phyloP scores from a whole-genome alignment of 2,888 invertebrate species.

The Drosophila neutralis region DNA sequence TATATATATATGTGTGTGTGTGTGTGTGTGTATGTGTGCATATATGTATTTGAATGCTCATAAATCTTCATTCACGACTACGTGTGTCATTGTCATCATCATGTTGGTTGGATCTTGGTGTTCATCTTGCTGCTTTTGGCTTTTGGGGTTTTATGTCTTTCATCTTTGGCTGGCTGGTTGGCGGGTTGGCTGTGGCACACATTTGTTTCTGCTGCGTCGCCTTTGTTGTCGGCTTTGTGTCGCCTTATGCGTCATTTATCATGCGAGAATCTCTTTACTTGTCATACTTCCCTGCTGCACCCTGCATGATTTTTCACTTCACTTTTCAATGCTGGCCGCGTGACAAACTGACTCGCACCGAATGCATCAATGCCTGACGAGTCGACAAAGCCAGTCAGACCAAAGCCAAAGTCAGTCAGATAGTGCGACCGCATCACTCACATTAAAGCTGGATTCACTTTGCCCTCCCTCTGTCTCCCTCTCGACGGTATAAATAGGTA shows the following conservation, averaged over 20 bases:
- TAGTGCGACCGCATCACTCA: background rate
- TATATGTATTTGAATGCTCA: constrained; percentile 51
- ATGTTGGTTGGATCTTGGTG: constrained; percentile 13
- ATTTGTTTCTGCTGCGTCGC: constrained; percentile 64
- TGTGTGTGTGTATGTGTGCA: constrained; percentile 1
- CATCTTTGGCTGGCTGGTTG: constrained; percentile 35
- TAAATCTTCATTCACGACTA: constrained; percentile 72
- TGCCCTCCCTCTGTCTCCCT: background rate
- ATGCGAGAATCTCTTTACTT: constrained; percentile 63
- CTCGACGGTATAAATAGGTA: constrained; percentile 16
- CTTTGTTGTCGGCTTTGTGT: constrained; percentile 65
- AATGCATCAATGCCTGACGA: constrained; percentile 62
- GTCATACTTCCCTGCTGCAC: constrained; percentile 60
- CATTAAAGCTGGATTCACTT: background rate
- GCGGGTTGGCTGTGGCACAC: constrained; percentile 36
- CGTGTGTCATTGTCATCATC: constrained; percentile 54
- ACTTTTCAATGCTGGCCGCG: constrained; percentile 53
- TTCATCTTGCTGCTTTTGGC: constrained; percentile 23
- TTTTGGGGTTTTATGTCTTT: constrained; percentile 22
- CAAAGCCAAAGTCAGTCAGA: constrained; percentile 20
- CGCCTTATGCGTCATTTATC: constrained; percentile 76
- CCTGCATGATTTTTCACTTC: constrained; percentile 74
- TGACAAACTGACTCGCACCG: constrained; percentile 61
- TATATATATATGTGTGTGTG: background rate
- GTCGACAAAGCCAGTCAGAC: constrained; percentile 48